Evolutionary conservation across 2,797 vertebrate genomes (phyloP).

Genomic region (Megaceryle alcyon): DNA sequence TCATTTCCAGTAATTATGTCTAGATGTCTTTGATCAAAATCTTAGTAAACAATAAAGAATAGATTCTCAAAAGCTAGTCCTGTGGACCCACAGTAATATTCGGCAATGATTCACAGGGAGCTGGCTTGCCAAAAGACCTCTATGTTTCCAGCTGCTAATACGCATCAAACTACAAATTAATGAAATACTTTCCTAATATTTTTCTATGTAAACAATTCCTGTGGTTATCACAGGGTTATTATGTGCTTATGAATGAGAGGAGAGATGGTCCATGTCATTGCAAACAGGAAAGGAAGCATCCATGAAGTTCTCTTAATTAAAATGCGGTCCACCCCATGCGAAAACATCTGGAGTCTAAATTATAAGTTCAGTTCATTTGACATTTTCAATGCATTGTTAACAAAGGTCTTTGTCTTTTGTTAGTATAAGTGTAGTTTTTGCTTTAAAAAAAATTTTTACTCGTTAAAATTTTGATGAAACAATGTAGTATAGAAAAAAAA

Average conservation of each 20-base stretch:
- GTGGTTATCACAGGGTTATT: background rate
- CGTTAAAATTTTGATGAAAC: slow-evolving; percentile 35
- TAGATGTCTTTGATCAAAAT: background rate
- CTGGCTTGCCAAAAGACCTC: background rate
- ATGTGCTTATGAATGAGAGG: background rate
- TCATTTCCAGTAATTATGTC: background rate
- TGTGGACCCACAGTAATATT: background rate
- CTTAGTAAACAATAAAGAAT: background rate
- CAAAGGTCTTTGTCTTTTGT: slow-evolving; percentile 48
- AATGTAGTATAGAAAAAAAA: slow-evolving; percentile 12
- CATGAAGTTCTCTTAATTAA: background rate
- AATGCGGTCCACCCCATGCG: slow-evolving; percentile 7
- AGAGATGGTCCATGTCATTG: background rate
- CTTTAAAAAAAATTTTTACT: background rate
- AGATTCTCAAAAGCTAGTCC: background rate
- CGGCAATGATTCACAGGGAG: background rate
- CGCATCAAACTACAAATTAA: slow-evolving; percentile 8
- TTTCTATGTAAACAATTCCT: background rate
- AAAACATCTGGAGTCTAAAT: slow-evolving; percentile 53
- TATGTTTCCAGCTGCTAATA: slow-evolving; percentile 6
- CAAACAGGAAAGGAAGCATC: slow-evolving; percentile 5
- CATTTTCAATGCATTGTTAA: slow-evolving; percentile 39
- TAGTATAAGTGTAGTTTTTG: slow-evolving; percentile 22
- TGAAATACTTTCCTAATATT: slow-evolving; percentile 26
- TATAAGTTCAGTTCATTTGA: slow-evolving; percentile 53